These are phyloP conservation scores for Phenganax subtilis DNA, from an alignment of 92 coral and sea anemone species.

Conservation along the genomic window DNA sequence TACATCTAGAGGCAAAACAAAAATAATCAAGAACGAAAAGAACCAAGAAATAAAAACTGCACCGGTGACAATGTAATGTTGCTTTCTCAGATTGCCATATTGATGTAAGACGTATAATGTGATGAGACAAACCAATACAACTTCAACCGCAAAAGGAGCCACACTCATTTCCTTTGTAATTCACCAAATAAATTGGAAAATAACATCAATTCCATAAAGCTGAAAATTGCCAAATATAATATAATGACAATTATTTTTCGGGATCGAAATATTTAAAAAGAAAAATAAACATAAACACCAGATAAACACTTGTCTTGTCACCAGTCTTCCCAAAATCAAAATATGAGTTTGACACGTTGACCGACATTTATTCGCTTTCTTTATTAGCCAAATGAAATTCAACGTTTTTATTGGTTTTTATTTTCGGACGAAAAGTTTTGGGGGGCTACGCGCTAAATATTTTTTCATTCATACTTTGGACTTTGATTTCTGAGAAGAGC, in stretches of 20 bases:
- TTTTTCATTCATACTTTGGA: too few relatives aligned
- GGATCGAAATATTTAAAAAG: neutral
- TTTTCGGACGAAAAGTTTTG: neutral
- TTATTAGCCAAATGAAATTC: neutral
- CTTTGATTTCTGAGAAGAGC: too few relatives aligned
- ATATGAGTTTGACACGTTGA: neutral
- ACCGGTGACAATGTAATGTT: slow-evolving; percentile 83
- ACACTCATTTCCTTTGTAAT: slow-evolving; percentile 62
- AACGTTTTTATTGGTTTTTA: neutral
- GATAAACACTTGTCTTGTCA: neutral
- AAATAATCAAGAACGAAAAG: slow-evolving; percentile 87
- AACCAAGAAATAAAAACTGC: slow-evolving; percentile 99
- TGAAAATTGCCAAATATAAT: neutral
- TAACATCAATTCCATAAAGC: slow-evolving; percentile 3
- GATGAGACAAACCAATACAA: slow-evolving; percentile 74
- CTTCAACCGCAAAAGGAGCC: slow-evolving; percentile 88
- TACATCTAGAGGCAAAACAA: slow-evolving; percentile 93
- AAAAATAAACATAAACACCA: neutral
- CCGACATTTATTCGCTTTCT: neutral
- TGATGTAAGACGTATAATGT: slow-evolving; percentile 90
- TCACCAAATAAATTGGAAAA: neutral
- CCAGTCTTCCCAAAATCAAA: neutral
- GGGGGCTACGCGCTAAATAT: too few relatives aligned
- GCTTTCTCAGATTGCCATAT: slow-evolving; percentile 97
- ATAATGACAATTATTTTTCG: neutral